Evolutionary conservation across 2,888 invertebrate genomes (phyloP).

Genomic region (Leptothorax acervorum): DNA sequence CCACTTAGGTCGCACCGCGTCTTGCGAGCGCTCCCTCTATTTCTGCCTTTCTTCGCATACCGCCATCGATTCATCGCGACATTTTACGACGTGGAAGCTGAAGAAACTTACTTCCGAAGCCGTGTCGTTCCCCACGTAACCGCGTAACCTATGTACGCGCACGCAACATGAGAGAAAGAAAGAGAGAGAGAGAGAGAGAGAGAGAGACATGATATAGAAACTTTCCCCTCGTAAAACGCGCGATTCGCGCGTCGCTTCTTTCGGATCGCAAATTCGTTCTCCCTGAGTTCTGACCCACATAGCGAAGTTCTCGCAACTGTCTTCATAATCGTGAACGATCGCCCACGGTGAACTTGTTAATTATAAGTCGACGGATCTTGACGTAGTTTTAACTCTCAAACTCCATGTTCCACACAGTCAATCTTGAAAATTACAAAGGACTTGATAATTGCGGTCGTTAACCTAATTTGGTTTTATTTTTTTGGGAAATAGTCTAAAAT

Average conservation of each 20-base stretch:
- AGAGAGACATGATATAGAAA: conserved; percentile 21
- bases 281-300: conserved; percentile 14
- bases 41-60: conserved; percentile 13
- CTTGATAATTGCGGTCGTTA: not conserved
- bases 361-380: conserved; percentile 24
- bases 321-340: conserved; percentile 20
- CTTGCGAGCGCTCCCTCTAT: conserved; percentile 1
- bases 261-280: conserved; percentile 28
- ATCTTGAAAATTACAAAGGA: not conserved
- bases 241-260: conserved; percentile 22
- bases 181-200: conserved; percentile 1
- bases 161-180: not conserved
- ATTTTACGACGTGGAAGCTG: conserved; percentile 21
- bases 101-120: conserved; percentile 37
- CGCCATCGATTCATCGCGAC: conserved; percentile 31
- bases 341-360: conserved; percentile 15
- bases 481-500: not conserved
- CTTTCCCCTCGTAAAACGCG: conserved; percentile 41
- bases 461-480: not conserved
- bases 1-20: not conserved
- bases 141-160: not conserved
- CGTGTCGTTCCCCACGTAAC: not conserved
- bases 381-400: not conserved
- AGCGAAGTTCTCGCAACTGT: conserved; percentile 22
- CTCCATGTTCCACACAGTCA: not conserved